These are phyloP conservation scores for Colossoma macropomum DNA, from an alignment of 2,113 vertebrate genomes.

Conservation along the genomic window DNA sequence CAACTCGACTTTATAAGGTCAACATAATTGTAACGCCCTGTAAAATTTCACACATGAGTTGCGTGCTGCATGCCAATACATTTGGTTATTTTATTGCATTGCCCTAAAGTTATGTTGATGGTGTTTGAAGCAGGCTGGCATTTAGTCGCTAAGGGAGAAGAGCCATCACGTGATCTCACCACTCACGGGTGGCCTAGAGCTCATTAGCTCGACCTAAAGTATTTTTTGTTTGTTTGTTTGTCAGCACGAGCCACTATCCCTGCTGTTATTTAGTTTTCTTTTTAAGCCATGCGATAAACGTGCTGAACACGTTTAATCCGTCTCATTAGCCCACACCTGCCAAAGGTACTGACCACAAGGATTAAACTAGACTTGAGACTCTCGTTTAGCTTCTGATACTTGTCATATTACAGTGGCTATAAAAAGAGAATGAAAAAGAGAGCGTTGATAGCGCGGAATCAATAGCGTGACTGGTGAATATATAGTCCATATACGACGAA, in stretches of 20 bases:
- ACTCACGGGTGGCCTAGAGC: conserved; percentile 8
- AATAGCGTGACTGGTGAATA: background rate
- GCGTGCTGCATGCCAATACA: conserved; percentile 54
- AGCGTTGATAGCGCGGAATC: background rate
- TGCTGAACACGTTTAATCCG: background rate
- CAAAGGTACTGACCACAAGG: background rate
- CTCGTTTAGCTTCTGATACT: background rate
- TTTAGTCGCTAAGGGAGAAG: conserved; percentile 21
- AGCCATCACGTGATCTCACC: conserved; percentile 30
- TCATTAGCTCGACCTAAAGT: conserved; percentile 33
- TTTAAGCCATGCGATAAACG: background rate
- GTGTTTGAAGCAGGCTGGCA: conserved; percentile 33
- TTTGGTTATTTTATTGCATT: conserved; percentile 58
- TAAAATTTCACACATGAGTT: conserved; percentile 71
- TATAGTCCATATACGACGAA: background rate
- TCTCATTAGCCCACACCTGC: background rate
- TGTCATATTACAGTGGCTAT: background rate
- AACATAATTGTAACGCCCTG: conserved; percentile 61
- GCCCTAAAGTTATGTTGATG: conserved; percentile 53
- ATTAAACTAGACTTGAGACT: background rate
- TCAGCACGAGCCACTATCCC: conserved; percentile 22
- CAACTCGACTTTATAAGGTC: conserved; percentile 67
- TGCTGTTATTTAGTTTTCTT: background rate
- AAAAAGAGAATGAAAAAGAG: background rate
- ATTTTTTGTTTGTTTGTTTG: conserved; percentile 6